Evolutionary conservation across 1,140 invertebrate species (phyloP), one percentile per base, ranked within the genome.

Genomic region (Drosophila subpulchrella): DNA sequence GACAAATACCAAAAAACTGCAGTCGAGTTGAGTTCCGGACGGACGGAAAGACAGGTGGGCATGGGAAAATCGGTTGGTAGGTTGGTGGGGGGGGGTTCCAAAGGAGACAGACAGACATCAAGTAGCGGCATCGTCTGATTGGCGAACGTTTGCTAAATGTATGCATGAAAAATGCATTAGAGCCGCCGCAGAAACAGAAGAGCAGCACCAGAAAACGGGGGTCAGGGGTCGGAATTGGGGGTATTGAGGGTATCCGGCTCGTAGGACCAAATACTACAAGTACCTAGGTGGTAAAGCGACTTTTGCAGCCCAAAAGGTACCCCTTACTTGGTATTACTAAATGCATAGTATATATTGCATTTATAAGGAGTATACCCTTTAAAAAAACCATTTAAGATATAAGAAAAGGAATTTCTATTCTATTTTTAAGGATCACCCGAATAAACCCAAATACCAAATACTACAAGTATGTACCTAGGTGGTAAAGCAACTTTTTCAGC

Each of bases 131-230:
- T 61, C 55, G 65, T 50, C 81, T 84, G 81, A 84, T 84, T 84
- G 81, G 81, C 77, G 81, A 79, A 84, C 57, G 70, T 67, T 82
- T 80, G 58, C 77, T 77, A 85, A 85, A 85, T 85, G 81, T 84
- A 85, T 84, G 81, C 81, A 84, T 84, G 81, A 85, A 84, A 84
- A 84, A 84, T 85, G 81, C 81, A 84, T 84, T 84, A 85, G 73
- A 84, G 72, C 61, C 61, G 66, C 50, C 36, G 38, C 66, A 59
- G 59, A 81, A 56, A 53, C 66, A 75, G 57, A 51, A 63, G 60
- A 34, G 41, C 44, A 50, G 50, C 60, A 41, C 38, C 12, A 12
- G 30, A 61, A 13, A 20, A 27, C 46, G 12, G 36, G 39, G 6
- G 6, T 41, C 34, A 8, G 20, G 4, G 4, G 39, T 44, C 42